Evolutionary conservation across 2,113 vertebrate genomes (phyloP).

Genomic region (Rhinoptilus africanus): DNA sequence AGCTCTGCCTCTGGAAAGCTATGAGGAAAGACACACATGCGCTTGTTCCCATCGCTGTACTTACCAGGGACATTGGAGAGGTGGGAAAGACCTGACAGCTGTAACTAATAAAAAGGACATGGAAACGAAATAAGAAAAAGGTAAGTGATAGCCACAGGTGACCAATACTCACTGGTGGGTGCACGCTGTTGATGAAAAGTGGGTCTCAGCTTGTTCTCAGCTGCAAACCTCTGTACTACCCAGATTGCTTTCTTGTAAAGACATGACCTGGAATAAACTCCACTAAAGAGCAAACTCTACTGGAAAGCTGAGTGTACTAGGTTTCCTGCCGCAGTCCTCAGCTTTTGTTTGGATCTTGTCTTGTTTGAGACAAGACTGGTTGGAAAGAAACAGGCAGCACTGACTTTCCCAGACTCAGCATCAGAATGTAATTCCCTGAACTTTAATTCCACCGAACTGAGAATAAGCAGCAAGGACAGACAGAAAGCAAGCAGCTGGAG

Average conservation of each 20-base stretch:
- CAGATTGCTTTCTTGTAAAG: background rate
- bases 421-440: background rate
- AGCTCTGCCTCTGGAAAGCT: background rate
- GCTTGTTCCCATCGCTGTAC: background rate
- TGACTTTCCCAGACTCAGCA: background rate
- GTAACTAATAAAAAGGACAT: background rate
- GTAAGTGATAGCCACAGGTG: background rate
- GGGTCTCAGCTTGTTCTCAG: background rate
- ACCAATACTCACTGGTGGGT: background rate
- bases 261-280: background rate
- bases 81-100: background rate
- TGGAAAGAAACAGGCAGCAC: background rate
- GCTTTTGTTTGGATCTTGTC: background rate
- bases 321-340: background rate
- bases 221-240: background rate
- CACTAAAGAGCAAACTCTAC: background rate
- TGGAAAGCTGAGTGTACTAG: background rate
- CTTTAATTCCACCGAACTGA: background rate
- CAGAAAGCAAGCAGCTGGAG: background rate
- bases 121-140: background rate
- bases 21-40: background rate
- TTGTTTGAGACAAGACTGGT: background rate
- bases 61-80: background rate
- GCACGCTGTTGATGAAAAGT: background rate
- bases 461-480: background rate